Evolutionary conservation across 2,888 invertebrate genomes (phyloP).

Genomic region (Drosophila mettleri): DNA sequence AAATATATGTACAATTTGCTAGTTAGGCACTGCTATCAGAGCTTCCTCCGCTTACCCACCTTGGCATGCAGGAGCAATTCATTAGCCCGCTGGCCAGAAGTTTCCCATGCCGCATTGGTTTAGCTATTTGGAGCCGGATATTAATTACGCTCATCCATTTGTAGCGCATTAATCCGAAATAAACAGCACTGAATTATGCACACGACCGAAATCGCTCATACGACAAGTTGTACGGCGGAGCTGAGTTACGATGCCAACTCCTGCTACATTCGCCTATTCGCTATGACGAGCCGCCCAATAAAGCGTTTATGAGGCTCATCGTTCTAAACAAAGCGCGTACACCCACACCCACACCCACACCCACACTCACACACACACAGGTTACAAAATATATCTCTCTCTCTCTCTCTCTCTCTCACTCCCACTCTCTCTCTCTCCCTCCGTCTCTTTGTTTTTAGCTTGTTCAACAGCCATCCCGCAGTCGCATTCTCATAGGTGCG

Average conservation of each 20-base stretch:
- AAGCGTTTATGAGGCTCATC: slow-evolving; percentile 33
- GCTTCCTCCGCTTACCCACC: slow-evolving; percentile 28
- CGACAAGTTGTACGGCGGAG: slow-evolving; percentile 42
- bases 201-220: slow-evolving; percentile 55
- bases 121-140: slow-evolving; percentile 50
- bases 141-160: slow-evolving; percentile 70
- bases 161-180: slow-evolving; percentile 55
- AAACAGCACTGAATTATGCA: slow-evolving; percentile 55
- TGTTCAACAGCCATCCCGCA: background rate
- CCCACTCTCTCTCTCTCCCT: background rate
- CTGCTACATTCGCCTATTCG: background rate
- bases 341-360: background rate
- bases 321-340: slow-evolving; percentile 15
- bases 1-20: slow-evolving; percentile 8
- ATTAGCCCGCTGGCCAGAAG: slow-evolving; percentile 45
- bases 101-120: slow-evolving; percentile 1
- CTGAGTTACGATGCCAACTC: slow-evolving; percentile 37
- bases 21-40: slow-evolving; percentile 1
- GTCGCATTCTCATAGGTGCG: slow-evolving; percentile 14
- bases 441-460: background rate
- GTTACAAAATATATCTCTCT: background rate
- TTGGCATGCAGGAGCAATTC: slow-evolving; percentile 49
- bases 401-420: background rate
- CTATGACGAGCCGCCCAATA: slow-evolving; percentile 18
- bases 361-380: background rate